Conservation (phyloP, 2,888 invertebrate species). For the Apamea anceps region DNA sequence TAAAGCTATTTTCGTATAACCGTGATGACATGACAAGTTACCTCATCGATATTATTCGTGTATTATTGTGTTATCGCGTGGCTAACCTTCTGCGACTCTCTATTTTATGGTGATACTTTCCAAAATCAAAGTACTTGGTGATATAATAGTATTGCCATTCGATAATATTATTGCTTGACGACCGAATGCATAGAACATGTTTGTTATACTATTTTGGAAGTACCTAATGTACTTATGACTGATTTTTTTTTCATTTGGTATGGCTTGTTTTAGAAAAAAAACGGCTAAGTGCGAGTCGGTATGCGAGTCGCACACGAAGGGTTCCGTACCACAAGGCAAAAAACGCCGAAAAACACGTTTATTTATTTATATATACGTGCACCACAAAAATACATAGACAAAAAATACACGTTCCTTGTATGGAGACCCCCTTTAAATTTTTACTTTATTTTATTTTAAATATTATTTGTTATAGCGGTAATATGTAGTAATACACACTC, state of each 20-base stretch:
- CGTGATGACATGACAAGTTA: neutral
- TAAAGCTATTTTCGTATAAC: too few relatives aligned
- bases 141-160: constrained; percentile 15
- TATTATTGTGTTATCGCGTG: constrained; percentile 37
- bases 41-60: constrained; percentile 17
- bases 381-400: too few relatives aligned
- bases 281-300: too few relatives aligned
- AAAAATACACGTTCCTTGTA: too few relatives aligned
- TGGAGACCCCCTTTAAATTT: too few relatives aligned
- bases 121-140: constrained; percentile 35
- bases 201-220: neutral
- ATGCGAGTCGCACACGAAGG: too few relatives aligned
- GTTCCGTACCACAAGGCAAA: too few relatives aligned
- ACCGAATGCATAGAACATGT: neutral
- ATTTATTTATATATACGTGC: too few relatives aligned
- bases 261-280: neutral
- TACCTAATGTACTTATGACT: neutral
- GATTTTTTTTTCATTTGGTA: neutral
- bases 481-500: too few relatives aligned
- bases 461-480: too few relatives aligned
- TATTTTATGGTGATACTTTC: constrained; percentile 31
- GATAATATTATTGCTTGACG: neutral
- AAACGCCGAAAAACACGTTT: too few relatives aligned
- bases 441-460: too few relatives aligned
- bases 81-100: constrained; percentile 4